These are phyloP conservation scores for Hyposoter didymator DNA, from an alignment of 2,888 invertebrate genomes.

Conservation along the genomic window DNA sequence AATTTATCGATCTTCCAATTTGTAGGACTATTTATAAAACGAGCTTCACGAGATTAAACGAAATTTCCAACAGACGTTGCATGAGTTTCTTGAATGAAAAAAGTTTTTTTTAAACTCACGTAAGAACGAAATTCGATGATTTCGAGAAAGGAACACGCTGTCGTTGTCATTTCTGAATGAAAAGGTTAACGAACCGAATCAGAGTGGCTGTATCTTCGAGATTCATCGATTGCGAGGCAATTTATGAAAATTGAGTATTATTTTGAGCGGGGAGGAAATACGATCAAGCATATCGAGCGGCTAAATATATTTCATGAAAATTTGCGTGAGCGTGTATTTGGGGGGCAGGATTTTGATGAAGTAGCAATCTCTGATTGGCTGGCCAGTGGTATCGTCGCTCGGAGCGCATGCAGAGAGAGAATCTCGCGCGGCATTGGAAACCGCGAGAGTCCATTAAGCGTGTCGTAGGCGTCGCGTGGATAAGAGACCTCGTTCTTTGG, in stretches of 20 bases:
- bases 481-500: slow-evolving; percentile 67
- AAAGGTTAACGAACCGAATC: slow-evolving; percentile 1
- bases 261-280: slow-evolving; percentile 7
- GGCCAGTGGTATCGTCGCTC: neutral
- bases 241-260: slow-evolving; percentile 1
- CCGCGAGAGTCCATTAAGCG: slow-evolving; percentile 67
- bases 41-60: neutral
- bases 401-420: slow-evolving; percentile 55
- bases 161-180: neutral
- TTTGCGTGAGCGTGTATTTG: slow-evolving; percentile 3
- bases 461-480: slow-evolving; percentile 71
- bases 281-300: neutral
- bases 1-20: neutral
- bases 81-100: neutral
- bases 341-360: neutral
- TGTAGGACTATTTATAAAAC: neutral
- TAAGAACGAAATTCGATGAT: neutral
- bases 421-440: slow-evolving; percentile 68
- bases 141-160: neutral
- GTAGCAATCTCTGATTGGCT: neutral
- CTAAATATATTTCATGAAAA: neutral
- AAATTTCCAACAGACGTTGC: neutral
- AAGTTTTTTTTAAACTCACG: too few species aligned
- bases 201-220: neutral
- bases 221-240: slow-evolving; percentile 28